These are phyloP conservation scores for Sclerurus mexicanus DNA, from an alignment of 2,113 vertebrate species.

Conservation along the genomic window DNA sequence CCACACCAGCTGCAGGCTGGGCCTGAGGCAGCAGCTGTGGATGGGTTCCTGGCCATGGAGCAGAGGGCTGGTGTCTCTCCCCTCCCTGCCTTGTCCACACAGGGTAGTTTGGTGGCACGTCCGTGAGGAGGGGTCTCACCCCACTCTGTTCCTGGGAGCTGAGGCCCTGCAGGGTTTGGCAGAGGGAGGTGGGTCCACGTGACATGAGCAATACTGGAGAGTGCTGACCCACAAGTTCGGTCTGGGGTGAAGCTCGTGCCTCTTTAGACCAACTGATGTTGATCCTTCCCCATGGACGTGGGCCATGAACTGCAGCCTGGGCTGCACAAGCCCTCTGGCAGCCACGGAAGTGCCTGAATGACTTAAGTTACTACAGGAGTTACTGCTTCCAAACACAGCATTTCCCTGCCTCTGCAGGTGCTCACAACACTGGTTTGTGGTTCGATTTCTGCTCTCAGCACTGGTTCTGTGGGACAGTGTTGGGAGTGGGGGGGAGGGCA, in stretches of 20 bases:
- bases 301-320: not conserved
- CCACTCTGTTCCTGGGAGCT: not conserved
- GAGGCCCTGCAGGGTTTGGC: not conserved
- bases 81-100: not conserved
- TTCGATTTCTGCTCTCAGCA: not conserved
- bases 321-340: not conserved
- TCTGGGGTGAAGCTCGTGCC: not conserved
- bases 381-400: not conserved
- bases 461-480: not conserved
- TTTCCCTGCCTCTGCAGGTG: not conserved
- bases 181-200: rapidly evolving
- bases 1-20: rapidly evolving
- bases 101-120: not conserved
- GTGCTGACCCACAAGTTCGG: not conserved
- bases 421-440: not conserved
- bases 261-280: not conserved
- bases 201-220: rapidly evolving
- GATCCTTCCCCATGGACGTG: not conserved
- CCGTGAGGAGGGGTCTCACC: rapidly evolving
- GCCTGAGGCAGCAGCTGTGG: not conserved
- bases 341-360: not conserved
- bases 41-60: not conserved
- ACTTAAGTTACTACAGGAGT: not conserved
- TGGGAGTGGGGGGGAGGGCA: not conserved
- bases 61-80: not conserved